Evolutionary conservation across 2,113 vertebrate genomes (phyloP).

Genomic region (Gracilinanus agilis): DNA sequence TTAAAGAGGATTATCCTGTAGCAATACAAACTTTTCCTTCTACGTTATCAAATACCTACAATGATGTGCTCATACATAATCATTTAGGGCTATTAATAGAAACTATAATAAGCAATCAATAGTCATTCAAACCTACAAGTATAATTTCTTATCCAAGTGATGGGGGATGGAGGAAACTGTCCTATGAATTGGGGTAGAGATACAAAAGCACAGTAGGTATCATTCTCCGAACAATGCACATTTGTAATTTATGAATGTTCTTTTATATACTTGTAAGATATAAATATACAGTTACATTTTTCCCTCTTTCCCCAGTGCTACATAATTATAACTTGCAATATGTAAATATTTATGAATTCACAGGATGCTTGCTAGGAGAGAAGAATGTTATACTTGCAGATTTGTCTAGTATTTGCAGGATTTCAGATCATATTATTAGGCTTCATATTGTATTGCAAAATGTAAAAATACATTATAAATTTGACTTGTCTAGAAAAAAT

Average conservation of each 20-base stretch:
- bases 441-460: slow-evolving; percentile 81
- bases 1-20: slow-evolving; percentile 72
- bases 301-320: slow-evolving; percentile 80
- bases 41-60: slow-evolving; percentile 73
- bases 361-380: slow-evolving; percentile 86
- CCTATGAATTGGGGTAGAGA: slow-evolving; percentile 65
- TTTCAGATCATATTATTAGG: slow-evolving; percentile 85
- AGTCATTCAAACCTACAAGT: slow-evolving; percentile 73
- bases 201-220: slow-evolving; percentile 78
- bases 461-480: slow-evolving; percentile 83
- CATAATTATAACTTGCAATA: slow-evolving; percentile 90
- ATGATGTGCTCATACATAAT: slow-evolving; percentile 70
- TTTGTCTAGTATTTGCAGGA: slow-evolving; percentile 85
- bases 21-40: slow-evolving; percentile 67
- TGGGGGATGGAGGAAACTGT: slow-evolving; percentile 54
- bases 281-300: slow-evolving; percentile 81
- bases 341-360: slow-evolving; percentile 91
- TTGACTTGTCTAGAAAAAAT: slow-evolving; percentile 85
- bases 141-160: slow-evolving; percentile 75
- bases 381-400: slow-evolving; percentile 88
- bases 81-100: slow-evolving; percentile 81
- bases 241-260: slow-evolving; percentile 86
- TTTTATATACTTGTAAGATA: slow-evolving; percentile 84
- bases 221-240: slow-evolving; percentile 82
- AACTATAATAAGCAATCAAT: slow-evolving; percentile 79